Base-by-base conservation (phyloP, 2,888 invertebrate genomes). In the Iselma pallidipennis region DNA sequence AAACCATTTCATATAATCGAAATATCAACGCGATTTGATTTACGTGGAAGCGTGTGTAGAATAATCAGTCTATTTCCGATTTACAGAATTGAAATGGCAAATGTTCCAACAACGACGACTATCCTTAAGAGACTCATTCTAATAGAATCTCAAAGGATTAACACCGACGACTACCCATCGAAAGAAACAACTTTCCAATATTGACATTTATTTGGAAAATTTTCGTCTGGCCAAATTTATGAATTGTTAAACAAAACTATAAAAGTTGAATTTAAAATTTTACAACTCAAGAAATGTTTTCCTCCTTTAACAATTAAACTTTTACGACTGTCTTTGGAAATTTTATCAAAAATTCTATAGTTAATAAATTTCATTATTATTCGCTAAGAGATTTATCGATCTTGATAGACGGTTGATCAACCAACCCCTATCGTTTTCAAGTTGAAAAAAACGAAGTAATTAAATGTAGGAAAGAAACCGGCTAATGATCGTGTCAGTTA, bases 51-150 rank as follows among this genome's bases (percentile, higher is more conserved):
- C 70, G 70, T 68, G 71, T 68, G 65, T 63, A 66, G 67, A 69
- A 69, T 68, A 72, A 72, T 71, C 71, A 69, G 69, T 71, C 71
- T 66, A 71, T 74, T 72, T 74, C 74, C 74, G 69, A 57, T 63
- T 57, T 65, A 57, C 55, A 54, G 54, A 59, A 49, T 23, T 58
- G 63, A 53, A 63, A 57, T 57, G 55, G 56, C 55, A 37, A 33
- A 19, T 9, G 3, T 42, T 42, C 42, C 19, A 37, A n/a, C n/a
- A n/a, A 16, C 37, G 16, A 9, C 16, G 2, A n/a, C 16, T 45
- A 21, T 33, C 58, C 58, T 49, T n/a, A 23, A 53, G 59, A 54
- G 54, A 54, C 54, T 49, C 54, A 33, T 59, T 54, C 45, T 42
- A n/a, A 28, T 66, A 10, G 21, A 42, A 42, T 10, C 21, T 21